These are phyloP conservation scores for Syndactyla subalaris DNA, from an alignment of 2,797 vertebrate genomes.

Conservation along the genomic window DNA sequence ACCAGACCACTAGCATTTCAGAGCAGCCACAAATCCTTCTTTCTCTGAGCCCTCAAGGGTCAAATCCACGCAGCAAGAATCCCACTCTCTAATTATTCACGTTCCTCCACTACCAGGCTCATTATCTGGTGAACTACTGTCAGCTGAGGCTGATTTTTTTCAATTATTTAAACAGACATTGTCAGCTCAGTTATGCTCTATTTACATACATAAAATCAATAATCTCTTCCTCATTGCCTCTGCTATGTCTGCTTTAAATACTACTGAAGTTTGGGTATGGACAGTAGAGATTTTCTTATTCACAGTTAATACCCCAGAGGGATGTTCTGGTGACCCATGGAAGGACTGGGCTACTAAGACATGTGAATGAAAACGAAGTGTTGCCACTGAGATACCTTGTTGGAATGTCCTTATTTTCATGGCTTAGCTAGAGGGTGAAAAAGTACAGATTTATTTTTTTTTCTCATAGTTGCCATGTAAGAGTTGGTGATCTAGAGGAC, in stretches of 20 bases:
- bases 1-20: slow-evolving; percentile 59
- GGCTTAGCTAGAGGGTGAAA: not conserved
- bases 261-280: not conserved
- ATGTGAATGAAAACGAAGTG: not conserved
- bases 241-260: not conserved
- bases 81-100: slow-evolving; percentile 26
- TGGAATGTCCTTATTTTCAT: not conserved
- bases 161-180: not conserved
- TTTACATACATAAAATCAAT: slow-evolving; percentile 10
- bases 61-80: slow-evolving; percentile 6
- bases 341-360: not conserved
- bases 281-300: not conserved
- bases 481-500: not conserved
- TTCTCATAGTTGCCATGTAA: not conserved
- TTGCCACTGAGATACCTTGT: not conserved
- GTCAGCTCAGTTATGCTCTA: not conserved
- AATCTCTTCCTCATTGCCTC: not conserved
- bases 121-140: slow-evolving; percentile 40
- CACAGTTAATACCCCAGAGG: not conserved
- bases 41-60: slow-evolving; percentile 50
- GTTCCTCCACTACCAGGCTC: slow-evolving; percentile 2
- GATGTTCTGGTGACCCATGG: not conserved
- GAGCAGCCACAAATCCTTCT: slow-evolving; percentile 59
- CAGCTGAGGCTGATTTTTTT: slow-evolving; percentile 7
- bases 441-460: not conserved